Evolutionary conservation across 1,140 invertebrate species (phyloP), one percentile per base, ranked within the genome.

Genomic region (Diplogasteroides magnus): DNA sequence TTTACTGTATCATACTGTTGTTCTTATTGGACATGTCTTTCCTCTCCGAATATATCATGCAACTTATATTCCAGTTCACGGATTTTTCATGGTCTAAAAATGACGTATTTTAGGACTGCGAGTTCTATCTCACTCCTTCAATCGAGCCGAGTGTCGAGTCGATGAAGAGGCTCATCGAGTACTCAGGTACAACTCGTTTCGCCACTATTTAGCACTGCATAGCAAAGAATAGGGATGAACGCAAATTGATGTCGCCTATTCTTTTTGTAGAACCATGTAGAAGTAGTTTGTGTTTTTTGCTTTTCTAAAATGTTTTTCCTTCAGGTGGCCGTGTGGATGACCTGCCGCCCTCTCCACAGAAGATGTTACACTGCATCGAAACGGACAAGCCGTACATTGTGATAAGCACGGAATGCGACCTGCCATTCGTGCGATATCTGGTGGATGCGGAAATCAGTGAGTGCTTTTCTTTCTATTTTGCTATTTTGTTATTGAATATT

Each of bases 301-400:
- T 19, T 11, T 11, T 48, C 37, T 48, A 6, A 11, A 48, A 48
- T 48, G 19, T 11, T 48, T 48, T 19, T 48, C 19, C 37, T 48
- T 19, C 37, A 48, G 37, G 37, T 48, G 37, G 37, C 19, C 6
- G 6, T 19, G 37, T 48, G 6, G 6, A 48, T 48, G 37, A 6
- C 19, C 6, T 11, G 6, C 37, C 37, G 6, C 37, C 37, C 37
- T 48, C 37, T 48, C 37, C 37, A 6, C 6, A 6, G 6, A 48
- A 48, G 37, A 48, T 48, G 6, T 11, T 48, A 6, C 6, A 27
- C 26, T 72, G 66, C 31, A 31, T 68, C 2, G 70, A 72, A 48
- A 72, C 25, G 15, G 70, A 72, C 19, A 29, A 67, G n/a, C 70
- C 64, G 2, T 68, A 29, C 55, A 67, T 72, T 15, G 60, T 72